Conservation (phyloP, 2,888 invertebrate genomes). For the Apoda limacodes region DNA sequence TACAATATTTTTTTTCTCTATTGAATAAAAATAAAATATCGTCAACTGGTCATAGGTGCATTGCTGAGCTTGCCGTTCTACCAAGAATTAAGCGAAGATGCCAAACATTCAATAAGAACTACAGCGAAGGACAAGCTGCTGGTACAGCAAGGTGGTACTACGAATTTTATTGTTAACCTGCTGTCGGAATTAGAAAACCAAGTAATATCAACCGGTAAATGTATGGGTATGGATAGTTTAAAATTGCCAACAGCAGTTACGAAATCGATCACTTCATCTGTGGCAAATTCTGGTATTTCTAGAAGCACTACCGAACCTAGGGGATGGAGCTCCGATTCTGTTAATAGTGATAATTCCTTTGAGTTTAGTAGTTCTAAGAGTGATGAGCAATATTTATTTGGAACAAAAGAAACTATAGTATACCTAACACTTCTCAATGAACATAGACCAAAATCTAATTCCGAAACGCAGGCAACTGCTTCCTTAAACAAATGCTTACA, state of each 20-base stretch:
- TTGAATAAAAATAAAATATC: conserved; percentile 34
- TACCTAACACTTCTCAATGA: conserved; percentile 43
- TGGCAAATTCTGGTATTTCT: no score
- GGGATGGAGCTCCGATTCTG: conserved; percentile 24
- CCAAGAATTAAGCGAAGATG: conserved; percentile 36
- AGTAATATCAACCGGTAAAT: conserved; percentile 1
- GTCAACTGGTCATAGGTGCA: conserved; percentile 49
- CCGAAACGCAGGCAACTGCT: conserved; percentile 56
- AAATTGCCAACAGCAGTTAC: no score
- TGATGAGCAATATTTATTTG: conserved; percentile 21
- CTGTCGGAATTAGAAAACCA: no score
- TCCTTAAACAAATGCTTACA: conserved; percentile 58
- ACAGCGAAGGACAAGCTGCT: conserved; percentile 18
- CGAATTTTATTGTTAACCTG: no score
- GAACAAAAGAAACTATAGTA: conserved; percentile 35
- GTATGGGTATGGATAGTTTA: no score
- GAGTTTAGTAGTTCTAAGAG: neutral
- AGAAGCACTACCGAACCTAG: no score
- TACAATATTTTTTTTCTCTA: no score
- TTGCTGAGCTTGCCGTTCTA: conserved; percentile 36
- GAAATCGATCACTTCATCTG: no score
- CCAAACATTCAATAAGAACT: conserved; percentile 25
- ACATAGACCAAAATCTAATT: no score
- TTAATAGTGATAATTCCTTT: conserved; percentile 3
- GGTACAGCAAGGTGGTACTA: no score